phyloP scores from a whole-genome alignment of 2,113 vertebrate genomes.

The Procavia capensis region DNA sequence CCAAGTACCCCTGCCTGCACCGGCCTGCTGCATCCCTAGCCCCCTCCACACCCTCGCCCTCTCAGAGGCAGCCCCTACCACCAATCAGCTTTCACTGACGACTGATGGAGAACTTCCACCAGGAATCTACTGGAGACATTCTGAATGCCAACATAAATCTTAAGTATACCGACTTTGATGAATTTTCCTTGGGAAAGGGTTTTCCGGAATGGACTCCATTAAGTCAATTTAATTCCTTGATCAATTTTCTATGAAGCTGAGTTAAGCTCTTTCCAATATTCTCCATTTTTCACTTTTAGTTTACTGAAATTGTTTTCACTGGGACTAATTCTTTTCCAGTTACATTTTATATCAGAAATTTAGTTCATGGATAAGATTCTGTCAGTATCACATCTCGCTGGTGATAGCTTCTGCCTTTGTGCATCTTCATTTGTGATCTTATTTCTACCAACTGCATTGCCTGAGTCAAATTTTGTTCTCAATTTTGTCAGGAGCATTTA shows the following conservation, averaged over 20 bases:
- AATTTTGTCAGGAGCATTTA: neutral
- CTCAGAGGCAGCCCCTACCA: accelerated
- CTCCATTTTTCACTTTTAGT: slow-evolving; percentile 19
- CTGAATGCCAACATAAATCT: neutral
- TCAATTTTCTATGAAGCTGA: slow-evolving; percentile 71
- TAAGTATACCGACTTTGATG: slow-evolving; percentile 44
- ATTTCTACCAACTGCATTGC: neutral
- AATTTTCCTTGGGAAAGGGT: slow-evolving; percentile 63
- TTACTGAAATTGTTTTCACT: slow-evolving; percentile 20
- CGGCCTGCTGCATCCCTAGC: neutral
- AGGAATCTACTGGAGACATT: neutral
- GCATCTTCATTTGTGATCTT: neutral
- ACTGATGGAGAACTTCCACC: neutral
- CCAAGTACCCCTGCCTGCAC: neutral
- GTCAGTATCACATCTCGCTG: neutral
- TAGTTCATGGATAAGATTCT: neutral
- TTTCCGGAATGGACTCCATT: slow-evolving; percentile 74
- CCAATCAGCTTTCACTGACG: neutral
- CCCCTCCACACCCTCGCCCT: neutral
- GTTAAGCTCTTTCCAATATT: slow-evolving; percentile 73
- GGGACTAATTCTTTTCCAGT: slow-evolving; percentile 30
- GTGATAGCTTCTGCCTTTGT: neutral
- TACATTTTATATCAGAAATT: slow-evolving; percentile 31
- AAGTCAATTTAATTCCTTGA: slow-evolving; percentile 74
- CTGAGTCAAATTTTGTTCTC: neutral